These are phyloP conservation scores for Cephalopholis sonnerati DNA, from an alignment of 2,113 vertebrate genomes.

Conservation along the genomic window DNA sequence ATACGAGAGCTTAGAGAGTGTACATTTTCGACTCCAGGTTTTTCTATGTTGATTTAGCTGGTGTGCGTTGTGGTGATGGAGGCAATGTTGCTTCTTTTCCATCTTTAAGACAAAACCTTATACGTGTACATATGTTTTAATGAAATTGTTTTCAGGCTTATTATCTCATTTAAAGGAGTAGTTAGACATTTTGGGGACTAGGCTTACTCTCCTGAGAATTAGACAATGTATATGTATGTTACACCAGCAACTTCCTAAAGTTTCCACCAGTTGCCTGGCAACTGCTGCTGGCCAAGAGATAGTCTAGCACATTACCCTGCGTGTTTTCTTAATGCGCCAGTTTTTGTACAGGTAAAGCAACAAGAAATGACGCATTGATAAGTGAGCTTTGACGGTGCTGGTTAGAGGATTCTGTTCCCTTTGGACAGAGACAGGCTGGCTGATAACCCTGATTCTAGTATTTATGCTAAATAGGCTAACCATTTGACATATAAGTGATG, in stretches of 20 bases:
- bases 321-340: too few species aligned
- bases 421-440: neutral
- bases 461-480: neutral
- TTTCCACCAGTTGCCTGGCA: neutral
- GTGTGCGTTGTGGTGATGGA: neutral
- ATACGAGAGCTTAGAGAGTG: neutral
- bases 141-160: neutral
- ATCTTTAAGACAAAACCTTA: slow-evolving; percentile 4
- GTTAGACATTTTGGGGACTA: neutral
- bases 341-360: neutral
- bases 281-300: neutral
- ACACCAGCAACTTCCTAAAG: too few species aligned
- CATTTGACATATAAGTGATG: neutral
- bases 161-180: neutral
- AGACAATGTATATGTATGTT: too few species aligned
- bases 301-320: too few species aligned
- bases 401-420: neutral
- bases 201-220: neutral
- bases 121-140: neutral
- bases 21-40: neutral
- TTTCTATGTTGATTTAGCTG: neutral
- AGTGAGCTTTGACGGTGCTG: neutral
- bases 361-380: neutral
- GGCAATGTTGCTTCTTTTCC: neutral
- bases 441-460: neutral